Percentiles rank a stretch among this genome's conserved stretches.
Conservation (phyloP, 1,140 invertebrate species). For the Caerostris darwini region DNA sequence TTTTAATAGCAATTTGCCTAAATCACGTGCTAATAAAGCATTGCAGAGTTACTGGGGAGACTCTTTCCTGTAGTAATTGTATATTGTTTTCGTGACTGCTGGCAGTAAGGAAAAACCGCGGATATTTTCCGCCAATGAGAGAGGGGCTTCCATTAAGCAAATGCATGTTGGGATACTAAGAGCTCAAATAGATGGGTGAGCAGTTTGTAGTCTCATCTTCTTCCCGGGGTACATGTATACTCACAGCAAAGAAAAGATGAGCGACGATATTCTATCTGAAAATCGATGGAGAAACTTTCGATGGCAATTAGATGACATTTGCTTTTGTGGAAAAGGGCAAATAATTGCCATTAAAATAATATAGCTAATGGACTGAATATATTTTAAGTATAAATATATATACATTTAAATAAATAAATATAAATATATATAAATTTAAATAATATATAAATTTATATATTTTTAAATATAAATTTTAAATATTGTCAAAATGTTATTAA, state of each 20-base stretch:
- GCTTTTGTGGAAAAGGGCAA: background rate
- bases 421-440: no score
- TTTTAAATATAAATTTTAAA: no score
- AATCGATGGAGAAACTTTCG: background rate
- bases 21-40: background rate
- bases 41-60: background rate
- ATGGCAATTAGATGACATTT: background rate
- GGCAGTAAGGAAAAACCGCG: background rate
- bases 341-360: background rate
- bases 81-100: background rate
- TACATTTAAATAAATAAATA: no score
- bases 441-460: no score
- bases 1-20: no score
- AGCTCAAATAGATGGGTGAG: background rate
- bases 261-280: background rate
- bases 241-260: background rate
- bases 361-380: background rate
- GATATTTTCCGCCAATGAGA: conserved; percentile 20
- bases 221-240: background rate
- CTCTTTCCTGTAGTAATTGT: background rate
- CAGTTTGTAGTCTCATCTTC: background rate
- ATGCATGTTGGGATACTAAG: background rate
- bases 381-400: background rate
- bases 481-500: no score
- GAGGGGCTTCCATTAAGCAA: conserved; percentile 21